phyloP scores from a whole-genome alignment of 2,888 invertebrate species.

The Scaptomyza parva region DNA sequence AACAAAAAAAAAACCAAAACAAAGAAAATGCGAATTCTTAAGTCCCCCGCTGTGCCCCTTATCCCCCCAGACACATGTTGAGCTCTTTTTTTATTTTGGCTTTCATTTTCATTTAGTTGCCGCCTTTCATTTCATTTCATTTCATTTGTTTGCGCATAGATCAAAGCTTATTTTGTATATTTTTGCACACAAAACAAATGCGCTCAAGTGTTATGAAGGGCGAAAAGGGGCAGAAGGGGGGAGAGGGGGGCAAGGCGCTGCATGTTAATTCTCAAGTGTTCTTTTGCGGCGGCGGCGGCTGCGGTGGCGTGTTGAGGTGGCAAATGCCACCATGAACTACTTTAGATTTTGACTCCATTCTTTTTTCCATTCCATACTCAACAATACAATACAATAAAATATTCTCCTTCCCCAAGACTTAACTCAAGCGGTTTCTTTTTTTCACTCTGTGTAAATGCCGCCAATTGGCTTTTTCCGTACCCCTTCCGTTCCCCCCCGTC shows the following conservation, averaged over 20 bases:
- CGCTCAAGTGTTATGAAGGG: conserved; percentile 44
- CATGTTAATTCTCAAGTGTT: conserved; percentile 61
- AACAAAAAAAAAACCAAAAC: not conserved
- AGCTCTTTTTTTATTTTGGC: too few relatives aligned
- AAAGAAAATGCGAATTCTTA: not conserved
- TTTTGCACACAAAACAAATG: conserved; percentile 47
- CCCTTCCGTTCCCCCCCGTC: not conserved
- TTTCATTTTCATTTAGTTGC: conserved; percentile 30
- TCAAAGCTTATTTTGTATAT: conserved; percentile 53
- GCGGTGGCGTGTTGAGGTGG: conserved; percentile 47
- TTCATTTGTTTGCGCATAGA: conserved; percentile 43
- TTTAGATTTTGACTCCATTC: conserved; percentile 4
- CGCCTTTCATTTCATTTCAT: not conserved
- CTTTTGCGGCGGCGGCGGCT: too few relatives aligned
- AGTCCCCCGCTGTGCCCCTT: too few relatives aligned
- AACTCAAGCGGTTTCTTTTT: not conserved
- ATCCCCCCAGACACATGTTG: too few relatives aligned
- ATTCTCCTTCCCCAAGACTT: not conserved
- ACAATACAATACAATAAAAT: conserved; percentile 2
- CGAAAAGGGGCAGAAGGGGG: not conserved
- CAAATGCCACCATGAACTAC: conserved; percentile 40
- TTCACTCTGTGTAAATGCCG: conserved; percentile 15
- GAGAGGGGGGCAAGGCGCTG: too few relatives aligned
- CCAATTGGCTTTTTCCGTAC: conserved; percentile 62
- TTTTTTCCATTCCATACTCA: not conserved